These are phyloP conservation scores for Sipha flava DNA, from an alignment of 1,140 invertebrate genomes.

Conservation along the genomic window DNA sequence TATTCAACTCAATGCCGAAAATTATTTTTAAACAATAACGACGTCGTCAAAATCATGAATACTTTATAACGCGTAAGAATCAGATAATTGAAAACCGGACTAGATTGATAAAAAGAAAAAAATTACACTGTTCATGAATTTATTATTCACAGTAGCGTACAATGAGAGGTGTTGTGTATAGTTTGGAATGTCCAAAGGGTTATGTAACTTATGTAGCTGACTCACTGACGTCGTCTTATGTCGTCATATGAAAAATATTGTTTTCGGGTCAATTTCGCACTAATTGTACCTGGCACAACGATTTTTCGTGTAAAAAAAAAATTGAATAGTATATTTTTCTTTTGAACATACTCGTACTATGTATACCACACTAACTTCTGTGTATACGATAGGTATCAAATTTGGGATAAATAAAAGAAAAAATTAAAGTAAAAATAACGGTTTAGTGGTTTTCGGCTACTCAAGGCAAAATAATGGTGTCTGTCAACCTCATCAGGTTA, in stretches of 20 bases:
- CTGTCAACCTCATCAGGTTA: not conserved
- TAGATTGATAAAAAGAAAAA: not conserved
- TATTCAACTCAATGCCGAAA: not conserved
- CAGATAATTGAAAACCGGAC: not conserved
- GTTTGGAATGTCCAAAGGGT: slow-evolving; percentile 20
- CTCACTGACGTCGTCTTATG: slow-evolving; percentile 12
- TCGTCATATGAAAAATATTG: not conserved
- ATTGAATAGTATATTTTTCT: too few relatives aligned
- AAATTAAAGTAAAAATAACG: not conserved
- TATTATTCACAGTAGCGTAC: not conserved
- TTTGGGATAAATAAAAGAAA: too few relatives aligned
- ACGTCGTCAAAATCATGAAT: slow-evolving; percentile 10
- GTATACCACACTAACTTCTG: too few relatives aligned
- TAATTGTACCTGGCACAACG: too few relatives aligned
- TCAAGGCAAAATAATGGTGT: not conserved
- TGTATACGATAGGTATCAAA: too few relatives aligned
- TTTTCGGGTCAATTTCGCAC: not conserved
- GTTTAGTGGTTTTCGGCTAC: not conserved
- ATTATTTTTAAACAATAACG: slow-evolving; percentile 2
- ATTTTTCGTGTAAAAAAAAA: too few relatives aligned
- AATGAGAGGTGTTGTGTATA: not conserved
- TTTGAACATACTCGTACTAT: too few relatives aligned
- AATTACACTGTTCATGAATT: slow-evolving; percentile 6
- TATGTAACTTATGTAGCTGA: slow-evolving; percentile 5
- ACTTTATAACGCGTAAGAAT: not conserved